Percentiles rank a stretch among this genome's conserved stretches.
Evolutionary conservation across 2,113 vertebrate genomes (phyloP).

Genomic region (Pedetes capensis): DNA sequence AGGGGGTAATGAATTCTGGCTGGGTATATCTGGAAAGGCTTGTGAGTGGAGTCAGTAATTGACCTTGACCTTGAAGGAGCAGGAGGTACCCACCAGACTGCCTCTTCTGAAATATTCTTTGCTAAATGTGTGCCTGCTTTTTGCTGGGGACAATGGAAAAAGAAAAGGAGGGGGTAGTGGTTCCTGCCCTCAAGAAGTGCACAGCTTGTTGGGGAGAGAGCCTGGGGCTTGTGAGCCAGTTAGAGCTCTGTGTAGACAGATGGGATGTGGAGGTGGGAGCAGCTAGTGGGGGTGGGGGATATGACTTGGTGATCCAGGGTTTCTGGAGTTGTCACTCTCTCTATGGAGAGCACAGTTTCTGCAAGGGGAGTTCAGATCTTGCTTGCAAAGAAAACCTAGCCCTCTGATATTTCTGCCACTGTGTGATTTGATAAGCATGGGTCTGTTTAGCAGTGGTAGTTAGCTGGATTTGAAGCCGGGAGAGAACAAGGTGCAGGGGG

Average conservation of each 20-base stretch:
- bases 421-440: neutral
- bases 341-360: neutral
- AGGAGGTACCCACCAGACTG: neutral
- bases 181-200: constrained; percentile 3
- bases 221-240: neutral
- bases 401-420: neutral
- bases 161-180: neutral
- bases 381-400: neutral
- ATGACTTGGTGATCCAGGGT: neutral
- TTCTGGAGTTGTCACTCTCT: neutral
- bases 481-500: neutral
- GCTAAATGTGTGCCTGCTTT: neutral
- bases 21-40: neutral
- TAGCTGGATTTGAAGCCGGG: neutral
- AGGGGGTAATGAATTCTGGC: neutral
- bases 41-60: neutral
- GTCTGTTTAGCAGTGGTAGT: neutral
- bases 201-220: constrained; percentile 28
- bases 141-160: neutral
- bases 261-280: neutral
- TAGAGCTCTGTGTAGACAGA: constrained; percentile 35
- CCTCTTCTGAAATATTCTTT: neutral
- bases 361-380: neutral
- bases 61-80: neutral
- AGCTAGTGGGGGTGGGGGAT: neutral